Conservation (phyloP, 2,888 invertebrate species). For the Eutolmus rufibarbis region DNA sequence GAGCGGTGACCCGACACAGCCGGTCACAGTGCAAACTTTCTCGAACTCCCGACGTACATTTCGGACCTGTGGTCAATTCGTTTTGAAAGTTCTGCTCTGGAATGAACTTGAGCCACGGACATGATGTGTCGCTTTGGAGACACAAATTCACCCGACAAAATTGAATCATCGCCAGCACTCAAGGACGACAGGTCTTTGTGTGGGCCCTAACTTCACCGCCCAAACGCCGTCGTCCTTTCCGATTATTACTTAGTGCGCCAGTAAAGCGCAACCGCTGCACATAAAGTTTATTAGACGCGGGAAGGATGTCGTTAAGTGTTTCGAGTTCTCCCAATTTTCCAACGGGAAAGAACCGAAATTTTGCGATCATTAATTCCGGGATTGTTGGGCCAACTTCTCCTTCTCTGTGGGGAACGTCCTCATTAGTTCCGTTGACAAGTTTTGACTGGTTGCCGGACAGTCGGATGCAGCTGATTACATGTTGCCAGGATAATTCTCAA, state of each 20-base stretch:
- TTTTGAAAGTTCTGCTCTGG: neutral
- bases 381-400: neutral
- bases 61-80: constrained; percentile 4
- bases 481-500: neutral
- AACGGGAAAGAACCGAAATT: neutral
- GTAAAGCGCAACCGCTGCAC: neutral
- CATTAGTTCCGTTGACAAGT: neutral
- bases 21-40: neutral
- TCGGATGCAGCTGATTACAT: neutral
- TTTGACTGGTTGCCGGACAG: neutral
- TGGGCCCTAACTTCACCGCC: neutral
- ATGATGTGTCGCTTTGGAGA: constrained; percentile 15
- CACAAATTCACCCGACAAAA: constrained; percentile 1
- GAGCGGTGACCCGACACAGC: neutral
- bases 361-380: neutral
- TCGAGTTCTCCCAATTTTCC: neutral
- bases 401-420: neutral
- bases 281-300: constrained; percentile 22
- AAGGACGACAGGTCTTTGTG: neutral
- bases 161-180: neutral
- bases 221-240: neutral
- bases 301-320: constrained; percentile 28
- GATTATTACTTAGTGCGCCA: neutral
- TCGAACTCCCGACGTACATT: neutral
- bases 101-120: neutral